Conservation (phyloP, 2,113 vertebrate genomes). For the Corvus moneduloides region DNA sequence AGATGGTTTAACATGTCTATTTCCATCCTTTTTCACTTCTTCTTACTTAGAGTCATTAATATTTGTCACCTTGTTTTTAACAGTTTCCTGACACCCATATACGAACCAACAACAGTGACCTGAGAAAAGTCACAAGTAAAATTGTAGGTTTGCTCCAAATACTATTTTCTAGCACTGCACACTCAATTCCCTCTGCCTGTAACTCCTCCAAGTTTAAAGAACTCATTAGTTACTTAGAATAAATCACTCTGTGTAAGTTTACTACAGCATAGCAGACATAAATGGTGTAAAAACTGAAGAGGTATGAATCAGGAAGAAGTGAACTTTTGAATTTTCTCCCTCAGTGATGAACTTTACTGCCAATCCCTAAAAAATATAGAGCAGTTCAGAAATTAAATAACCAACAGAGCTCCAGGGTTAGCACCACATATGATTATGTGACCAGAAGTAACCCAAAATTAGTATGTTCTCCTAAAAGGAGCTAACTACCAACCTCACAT, state of each 20-base stretch:
- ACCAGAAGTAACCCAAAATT: constrained; percentile 29
- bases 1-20: background rate
- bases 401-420: background rate
- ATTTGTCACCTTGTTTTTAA: background rate
- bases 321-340: background rate
- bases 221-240: background rate
- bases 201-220: background rate
- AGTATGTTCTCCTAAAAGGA: background rate
- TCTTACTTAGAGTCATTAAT: background rate
- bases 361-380: background rate
- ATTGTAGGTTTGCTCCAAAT: background rate
- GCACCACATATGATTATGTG: background rate
- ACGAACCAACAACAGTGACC: background rate
- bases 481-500: background rate
- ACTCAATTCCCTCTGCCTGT: background rate
- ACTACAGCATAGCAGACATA: background rate
- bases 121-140: background rate
- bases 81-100: background rate
- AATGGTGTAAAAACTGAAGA: background rate
- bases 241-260: background rate
- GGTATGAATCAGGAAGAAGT: background rate
- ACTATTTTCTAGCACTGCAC: background rate
- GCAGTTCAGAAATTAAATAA: background rate
- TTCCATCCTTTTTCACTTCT: background rate
- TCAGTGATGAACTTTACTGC: background rate